Base-by-base conservation (phyloP, 1,140 invertebrate species). In the Micrasema longulum region DNA sequence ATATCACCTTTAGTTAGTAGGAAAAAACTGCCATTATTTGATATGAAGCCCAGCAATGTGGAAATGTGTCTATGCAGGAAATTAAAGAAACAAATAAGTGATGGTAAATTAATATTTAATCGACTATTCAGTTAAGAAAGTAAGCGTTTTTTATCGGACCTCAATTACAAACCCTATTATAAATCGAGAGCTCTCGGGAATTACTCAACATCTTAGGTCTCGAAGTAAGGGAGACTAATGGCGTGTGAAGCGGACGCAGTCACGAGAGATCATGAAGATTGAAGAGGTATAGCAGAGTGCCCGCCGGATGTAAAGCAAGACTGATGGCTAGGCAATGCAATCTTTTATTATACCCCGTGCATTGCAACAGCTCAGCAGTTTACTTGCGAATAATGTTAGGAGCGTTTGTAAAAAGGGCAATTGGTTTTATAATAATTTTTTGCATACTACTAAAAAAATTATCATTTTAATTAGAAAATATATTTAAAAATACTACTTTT, bases 261-360 rank as follows among this genome's bases (percentile, higher is more conserved):
- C 65, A 53, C 31, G 35, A 35, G 65, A 22, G 35, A 52, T 68
- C 65, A 68, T 68, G 65, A 68, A 68, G 65, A 68, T 68, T 55
- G 65, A 68, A 47, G 65, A 38, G 65, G 50, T 20, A 43, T 11
- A 55, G 48, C 14, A 9, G 65, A 55, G 50, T 38, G 65, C 50
- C 65, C 63, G 45, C 65, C 65, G 52, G 65, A 66, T 53, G 48
- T 45, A 55, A 68, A 50, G 65, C 35, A 68, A 68, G 48, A 68
- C 50, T 68, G 50, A 68, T 55, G 48, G 31, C 65, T 14, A 5
- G 22, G 11, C 47, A 26, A 10, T 62, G 57, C 57, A 62, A 43
- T 62, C 57, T 62, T 62, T 43, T 43, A 35, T 62, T 18, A 18
- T 22, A 11, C 7, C 16, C 16, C 2, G 16, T 48, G 47, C 47